These are phyloP conservation scores for Metallyticus violacea DNA, from an alignment of 2,888 invertebrate species.

Conservation along the genomic window DNA sequence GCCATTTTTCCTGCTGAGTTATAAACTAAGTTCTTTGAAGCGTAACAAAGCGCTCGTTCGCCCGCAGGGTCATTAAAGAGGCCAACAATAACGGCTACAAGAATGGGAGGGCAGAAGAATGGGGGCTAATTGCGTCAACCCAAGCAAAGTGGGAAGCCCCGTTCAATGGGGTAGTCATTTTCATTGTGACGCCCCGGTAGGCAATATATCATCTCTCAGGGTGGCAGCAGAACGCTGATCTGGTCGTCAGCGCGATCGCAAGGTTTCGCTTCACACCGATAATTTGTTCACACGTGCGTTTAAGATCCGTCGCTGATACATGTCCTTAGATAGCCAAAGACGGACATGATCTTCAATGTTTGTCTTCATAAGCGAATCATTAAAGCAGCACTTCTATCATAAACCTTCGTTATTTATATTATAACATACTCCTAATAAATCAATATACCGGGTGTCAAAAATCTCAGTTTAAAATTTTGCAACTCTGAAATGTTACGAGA, in stretches of 20 bases:
- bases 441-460: too few species aligned
- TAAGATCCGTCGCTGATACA: neutral
- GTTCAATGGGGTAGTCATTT: neutral
- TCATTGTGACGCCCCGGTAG: neutral
- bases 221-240: neutral
- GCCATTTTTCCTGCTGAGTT: neutral
- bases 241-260: neutral
- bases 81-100: neutral
- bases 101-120: neutral
- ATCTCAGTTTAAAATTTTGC: too few species aligned
- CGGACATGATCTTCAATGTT: too few species aligned
- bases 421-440: too few species aligned
- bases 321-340: too few species aligned
- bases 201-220: neutral
- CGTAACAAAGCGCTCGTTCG: neutral
- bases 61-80: neutral
- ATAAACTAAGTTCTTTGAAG: neutral
- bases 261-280: neutral
- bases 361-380: too few species aligned
- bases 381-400: too few species aligned
- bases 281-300: neutral
- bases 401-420: too few species aligned
- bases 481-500: too few species aligned
- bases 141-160: neutral
- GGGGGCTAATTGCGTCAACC: neutral